Base-by-base conservation (phyloP, 1,140 invertebrate species). In the Theocolax elegans region DNA sequence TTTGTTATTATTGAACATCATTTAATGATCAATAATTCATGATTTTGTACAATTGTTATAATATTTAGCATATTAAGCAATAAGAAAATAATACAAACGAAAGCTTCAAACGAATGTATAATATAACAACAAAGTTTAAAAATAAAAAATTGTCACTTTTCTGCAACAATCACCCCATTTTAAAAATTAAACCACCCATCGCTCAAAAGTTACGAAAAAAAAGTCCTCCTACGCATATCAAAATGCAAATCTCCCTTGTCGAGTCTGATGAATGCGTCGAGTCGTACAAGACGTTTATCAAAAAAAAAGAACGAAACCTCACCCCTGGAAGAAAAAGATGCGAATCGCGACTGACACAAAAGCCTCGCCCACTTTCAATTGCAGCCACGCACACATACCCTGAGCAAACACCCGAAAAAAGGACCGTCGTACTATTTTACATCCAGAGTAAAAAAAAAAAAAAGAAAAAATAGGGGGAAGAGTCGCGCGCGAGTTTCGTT, bases 161-260 rank as follows among this genome's bases (percentile, higher is more conserved):
- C n/a, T n/a, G n/a, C n/a, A n/a, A n/a, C n/a, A n/a, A n/a, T n/a
- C n/a, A n/a, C n/a, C n/a, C n/a, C n/a, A n/a, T 59, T 67, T 49
- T 29, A 19, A 35, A 38, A 69, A 62, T 53, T 60, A 66, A 54
- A 29, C n/a, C n/a, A 56, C 19, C 19, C 35, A 19, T 1, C 12
- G 23, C 40, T 25, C 13, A 40, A 40, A n/a, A 25, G 9, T 15
- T 7, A 9, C 48, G n/a, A 25, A 9, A n/a, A 9, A 2, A n/a
- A 2, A 56, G 15, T 13, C 7, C 48, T 58, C 19, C 19, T 17
- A 29, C 46, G 12, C 23, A 66, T 54, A 72, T 72, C 58, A 62
- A 59, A 67, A 59, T 67, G 51, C 38, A 46, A 58, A 58, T 67
- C 44, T 59, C 19, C 15, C 17, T 38, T 29, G 7, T 42, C 15